Evolutionary conservation across 2,888 invertebrate species (phyloP), one percentile per base, ranked within the genome.

Genomic region (Oeneis ivallda): DNA sequence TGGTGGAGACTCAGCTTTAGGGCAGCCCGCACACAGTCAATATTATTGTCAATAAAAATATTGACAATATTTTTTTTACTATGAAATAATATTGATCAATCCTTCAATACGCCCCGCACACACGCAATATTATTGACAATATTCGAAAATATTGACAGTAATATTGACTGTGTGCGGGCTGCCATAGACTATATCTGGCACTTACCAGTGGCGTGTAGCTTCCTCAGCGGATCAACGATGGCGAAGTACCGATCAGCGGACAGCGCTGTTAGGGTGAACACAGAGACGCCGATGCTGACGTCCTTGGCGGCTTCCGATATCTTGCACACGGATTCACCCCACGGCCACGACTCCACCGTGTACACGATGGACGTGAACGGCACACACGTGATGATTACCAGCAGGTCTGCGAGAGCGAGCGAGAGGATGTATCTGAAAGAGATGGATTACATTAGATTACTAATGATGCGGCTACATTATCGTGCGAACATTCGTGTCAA

Each of bases 191-290:
- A 26, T 26, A n/a, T n/a, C n/a, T 26, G 5, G 1, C 19, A 39
- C 60, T 60, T n/a, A 60, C 60, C 60, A 19, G 60, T 60, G 4
- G 60, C 60, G 4, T 92, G 93, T 64, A 89, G 83, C 72, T 93
- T 93, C 74, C 93, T 88, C 80, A 97, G 94, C 0, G 97, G 97
- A 81, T 96, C 95, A 13, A 96, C 96, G 69, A 98, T 97, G 19
- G 97, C 97, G 78, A 95, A 96, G 86, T 97, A 98, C 70, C 95
- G 85, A 81, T 98, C 97, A 0, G 95, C 96, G 15, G 97, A 96
- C 5, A 98, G 92, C 0, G 97, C 97, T 0, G 97, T 97, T 68
- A 98, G 86, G 0, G 97, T 97, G 87, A 98, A 97, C 34, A 98
- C 96, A 0, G 97, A 97, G 1, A 98, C 97, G 0, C 97, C 97